Conservation (phyloP, 2,797 vertebrate species). For the Heliangelus exortis region DNA sequence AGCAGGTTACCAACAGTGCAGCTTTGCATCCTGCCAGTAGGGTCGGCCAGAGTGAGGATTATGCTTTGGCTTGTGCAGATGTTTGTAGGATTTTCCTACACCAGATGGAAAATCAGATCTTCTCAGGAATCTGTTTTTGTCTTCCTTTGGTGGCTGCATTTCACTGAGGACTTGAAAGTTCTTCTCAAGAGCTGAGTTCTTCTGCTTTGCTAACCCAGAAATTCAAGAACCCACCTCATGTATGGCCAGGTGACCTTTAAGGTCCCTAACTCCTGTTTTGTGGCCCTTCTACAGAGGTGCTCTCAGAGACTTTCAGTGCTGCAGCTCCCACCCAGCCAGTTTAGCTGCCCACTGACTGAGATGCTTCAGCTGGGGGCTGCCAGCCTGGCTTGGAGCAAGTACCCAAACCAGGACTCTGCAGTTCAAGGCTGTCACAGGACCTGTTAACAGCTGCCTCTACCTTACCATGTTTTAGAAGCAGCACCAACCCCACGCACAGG, state of each 20-base stretch:
- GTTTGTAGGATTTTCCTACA: neutral
- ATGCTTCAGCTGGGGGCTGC: neutral
- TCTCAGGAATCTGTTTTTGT: neutral
- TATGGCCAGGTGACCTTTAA: neutral
- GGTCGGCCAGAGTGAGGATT: neutral
- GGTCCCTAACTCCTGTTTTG: accelerated
- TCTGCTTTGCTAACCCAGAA: neutral
- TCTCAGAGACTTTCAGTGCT: neutral
- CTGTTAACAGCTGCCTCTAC: neutral
- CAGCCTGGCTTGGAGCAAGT: neutral
- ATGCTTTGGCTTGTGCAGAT: neutral
- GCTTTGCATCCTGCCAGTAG: neutral
- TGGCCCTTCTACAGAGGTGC: neutral
- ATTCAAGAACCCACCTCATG: neutral
- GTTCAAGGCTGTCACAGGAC: neutral
- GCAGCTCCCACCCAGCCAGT: neutral
- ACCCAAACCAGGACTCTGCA: neutral
- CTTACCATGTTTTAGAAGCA: neutral
- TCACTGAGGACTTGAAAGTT: neutral
- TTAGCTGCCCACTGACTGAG: neutral
- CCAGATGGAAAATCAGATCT: neutral
- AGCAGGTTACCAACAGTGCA: neutral
- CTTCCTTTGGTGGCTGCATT: neutral
- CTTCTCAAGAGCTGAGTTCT: neutral
- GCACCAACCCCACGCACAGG: neutral